These are phyloP conservation scores for Trissolcus japonicus DNA, from an alignment of 2,888 invertebrate genomes.

Conservation along the genomic window DNA sequence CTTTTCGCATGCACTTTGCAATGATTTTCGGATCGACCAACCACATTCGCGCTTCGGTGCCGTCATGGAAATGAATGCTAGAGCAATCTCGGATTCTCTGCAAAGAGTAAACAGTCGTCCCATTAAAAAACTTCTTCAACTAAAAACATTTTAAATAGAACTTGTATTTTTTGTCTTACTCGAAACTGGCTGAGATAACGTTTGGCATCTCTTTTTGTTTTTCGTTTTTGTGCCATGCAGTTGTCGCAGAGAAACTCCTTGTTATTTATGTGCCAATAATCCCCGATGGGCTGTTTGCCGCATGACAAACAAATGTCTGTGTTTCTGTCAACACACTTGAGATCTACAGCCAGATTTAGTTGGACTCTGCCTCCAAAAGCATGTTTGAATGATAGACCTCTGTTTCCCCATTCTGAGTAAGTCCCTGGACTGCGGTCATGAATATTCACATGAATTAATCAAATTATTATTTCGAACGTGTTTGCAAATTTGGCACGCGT, in stretches of 20 bases:
- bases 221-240: constrained; percentile 75
- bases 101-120: not conserved
- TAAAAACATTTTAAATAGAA: not conserved
- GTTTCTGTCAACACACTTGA: constrained; percentile 74
- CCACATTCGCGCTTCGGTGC: constrained; percentile 69
- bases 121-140: not conserved
- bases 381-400: constrained; percentile 70
- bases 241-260: constrained; percentile 74
- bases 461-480: too few relatives aligned
- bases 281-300: constrained; percentile 73
- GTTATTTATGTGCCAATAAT: constrained; percentile 77
- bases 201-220: constrained; percentile 65
- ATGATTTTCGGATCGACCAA: constrained; percentile 65
- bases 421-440: constrained; percentile 64
- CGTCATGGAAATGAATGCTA: constrained; percentile 69
- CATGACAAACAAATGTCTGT: constrained; percentile 75
- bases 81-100: constrained; percentile 72
- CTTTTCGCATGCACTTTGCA: constrained; percentile 65
- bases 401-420: constrained; percentile 60
- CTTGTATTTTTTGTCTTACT: constrained; percentile 43
- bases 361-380: constrained; percentile 75
- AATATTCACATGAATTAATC: too few relatives aligned
- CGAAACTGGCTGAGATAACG: constrained; percentile 58
- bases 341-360: constrained; percentile 75
- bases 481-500: too few relatives aligned